A percentile compares a stretch with the other conserved stretches of the same genome.
phyloP scores from a whole-genome alignment of 64 coral and sea anemone genomes.

The Anthopleura sola region DNA sequence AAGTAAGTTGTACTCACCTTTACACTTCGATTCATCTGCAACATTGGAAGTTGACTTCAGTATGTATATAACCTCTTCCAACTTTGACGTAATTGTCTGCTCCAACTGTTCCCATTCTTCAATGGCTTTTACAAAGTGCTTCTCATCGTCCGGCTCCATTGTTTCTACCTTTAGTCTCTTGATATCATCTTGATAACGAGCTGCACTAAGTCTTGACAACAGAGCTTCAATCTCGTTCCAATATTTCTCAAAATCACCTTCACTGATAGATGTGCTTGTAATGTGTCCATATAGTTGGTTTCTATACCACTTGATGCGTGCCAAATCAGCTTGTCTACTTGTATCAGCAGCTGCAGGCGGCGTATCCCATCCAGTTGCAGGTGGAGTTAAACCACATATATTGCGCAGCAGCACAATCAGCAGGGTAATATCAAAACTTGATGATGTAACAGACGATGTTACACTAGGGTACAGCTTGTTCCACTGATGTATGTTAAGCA shows the following conservation, averaged over 20 bases:
- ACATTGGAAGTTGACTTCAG: neutral
- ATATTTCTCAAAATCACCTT: constrained; percentile 13
- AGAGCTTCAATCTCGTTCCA: constrained; percentile 47
- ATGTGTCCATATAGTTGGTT: constrained; percentile 52
- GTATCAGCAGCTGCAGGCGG: constrained; percentile 22
- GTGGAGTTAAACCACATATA: constrained; percentile 54
- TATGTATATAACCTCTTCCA: neutral
- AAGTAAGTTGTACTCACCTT: neutral
- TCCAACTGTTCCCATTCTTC: neutral
- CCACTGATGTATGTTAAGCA: constrained; percentile 6
- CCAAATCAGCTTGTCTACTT: constrained; percentile 38
- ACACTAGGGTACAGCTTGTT: neutral
- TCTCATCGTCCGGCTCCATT: neutral
- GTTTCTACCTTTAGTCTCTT: neutral
- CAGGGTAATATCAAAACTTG: constrained; percentile 41
- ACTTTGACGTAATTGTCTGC: neutral
- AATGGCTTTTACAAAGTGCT: neutral
- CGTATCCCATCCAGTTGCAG: constrained; percentile 44
- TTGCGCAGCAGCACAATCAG: constrained; percentile 43
- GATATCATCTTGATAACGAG: neutral
- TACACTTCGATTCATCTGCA: neutral
- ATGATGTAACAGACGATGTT: neutral
- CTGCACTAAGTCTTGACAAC: neutral
- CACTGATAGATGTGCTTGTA: constrained; percentile 5
- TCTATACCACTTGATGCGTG: constrained; percentile 50